phyloP scores from a whole-genome alignment of 2,113 vertebrate species.

The Nycticebus coucang region DNA sequence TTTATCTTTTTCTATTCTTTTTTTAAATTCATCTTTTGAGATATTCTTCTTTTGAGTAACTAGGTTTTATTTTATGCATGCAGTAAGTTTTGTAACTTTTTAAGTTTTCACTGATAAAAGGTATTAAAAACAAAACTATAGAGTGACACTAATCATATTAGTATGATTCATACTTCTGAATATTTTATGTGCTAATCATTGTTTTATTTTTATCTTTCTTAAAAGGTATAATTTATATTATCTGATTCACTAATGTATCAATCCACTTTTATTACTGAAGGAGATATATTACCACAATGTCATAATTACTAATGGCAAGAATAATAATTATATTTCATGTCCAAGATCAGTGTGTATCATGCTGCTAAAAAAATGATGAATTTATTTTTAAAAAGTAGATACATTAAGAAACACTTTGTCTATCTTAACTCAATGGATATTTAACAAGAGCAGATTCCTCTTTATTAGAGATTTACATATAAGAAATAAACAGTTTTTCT shows the following conservation, averaged over 20 bases:
- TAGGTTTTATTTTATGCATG: not conserved
- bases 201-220: not conserved
- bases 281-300: not conserved
- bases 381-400: not conserved
- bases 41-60: not conserved
- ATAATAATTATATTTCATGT: not conserved
- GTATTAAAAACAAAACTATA: not conserved
- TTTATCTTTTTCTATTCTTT: not conserved
- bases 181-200: not conserved
- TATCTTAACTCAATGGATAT: not conserved
- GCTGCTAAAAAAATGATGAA: not conserved
- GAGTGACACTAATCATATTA: not conserved
- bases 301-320: not conserved
- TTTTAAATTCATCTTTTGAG: not conserved
- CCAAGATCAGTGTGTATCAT: not conserved
- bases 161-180: not conserved
- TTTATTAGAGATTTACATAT: constrained; percentile 15
- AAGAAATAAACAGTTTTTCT: not conserved
- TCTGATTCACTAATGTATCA: not conserved
- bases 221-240: not conserved
- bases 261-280: not conserved
- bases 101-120: not conserved
- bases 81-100: not conserved
- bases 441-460: not conserved
- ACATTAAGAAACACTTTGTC: not conserved